Conservation (phyloP, 2,888 invertebrate genomes). For the Leuctra nigra region DNA sequence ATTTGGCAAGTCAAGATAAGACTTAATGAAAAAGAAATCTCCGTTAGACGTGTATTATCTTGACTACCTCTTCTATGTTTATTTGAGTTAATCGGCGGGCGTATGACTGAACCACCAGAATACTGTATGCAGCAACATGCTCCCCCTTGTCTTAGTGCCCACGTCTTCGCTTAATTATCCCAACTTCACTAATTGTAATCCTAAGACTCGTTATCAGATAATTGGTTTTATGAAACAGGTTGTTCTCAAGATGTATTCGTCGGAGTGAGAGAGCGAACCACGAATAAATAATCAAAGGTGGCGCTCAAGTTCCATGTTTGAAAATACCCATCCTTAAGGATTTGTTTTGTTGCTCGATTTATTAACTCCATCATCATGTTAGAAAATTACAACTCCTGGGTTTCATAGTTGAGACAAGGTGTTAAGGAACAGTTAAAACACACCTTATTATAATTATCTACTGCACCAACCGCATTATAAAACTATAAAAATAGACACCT, state of each 20-base stretch:
- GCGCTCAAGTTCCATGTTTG: too few relatives aligned
- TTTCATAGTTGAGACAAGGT: constrained; percentile 3
- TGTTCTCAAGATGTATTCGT: not conserved
- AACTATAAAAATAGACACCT: constrained; percentile 15
- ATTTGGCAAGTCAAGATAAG: too few relatives aligned
- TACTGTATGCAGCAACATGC: too few relatives aligned
- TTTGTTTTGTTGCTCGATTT: not conserved
- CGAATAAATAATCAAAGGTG: too few relatives aligned
- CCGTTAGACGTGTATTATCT: too few relatives aligned
- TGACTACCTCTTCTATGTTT: too few relatives aligned
- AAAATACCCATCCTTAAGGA: too few relatives aligned
- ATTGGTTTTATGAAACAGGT: constrained; percentile 23
- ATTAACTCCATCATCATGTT: not conserved
- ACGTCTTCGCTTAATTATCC: constrained; percentile 25
- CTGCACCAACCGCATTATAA: not conserved
- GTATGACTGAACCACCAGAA: too few relatives aligned
- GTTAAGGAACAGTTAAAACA: constrained; percentile 13
- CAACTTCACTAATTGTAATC: constrained; percentile 25
- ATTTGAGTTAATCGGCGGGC: too few relatives aligned
- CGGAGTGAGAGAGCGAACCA: not conserved
- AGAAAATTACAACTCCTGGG: not conserved
- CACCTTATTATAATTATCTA: constrained; percentile 6
- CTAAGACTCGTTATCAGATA: constrained; percentile 24
- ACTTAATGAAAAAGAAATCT: too few relatives aligned
- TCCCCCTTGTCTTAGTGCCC: too few relatives aligned